These are phyloP conservation scores for Acanthoscelides obtectus DNA, from an alignment of 2,888 invertebrate species.

Conservation along the genomic window DNA sequence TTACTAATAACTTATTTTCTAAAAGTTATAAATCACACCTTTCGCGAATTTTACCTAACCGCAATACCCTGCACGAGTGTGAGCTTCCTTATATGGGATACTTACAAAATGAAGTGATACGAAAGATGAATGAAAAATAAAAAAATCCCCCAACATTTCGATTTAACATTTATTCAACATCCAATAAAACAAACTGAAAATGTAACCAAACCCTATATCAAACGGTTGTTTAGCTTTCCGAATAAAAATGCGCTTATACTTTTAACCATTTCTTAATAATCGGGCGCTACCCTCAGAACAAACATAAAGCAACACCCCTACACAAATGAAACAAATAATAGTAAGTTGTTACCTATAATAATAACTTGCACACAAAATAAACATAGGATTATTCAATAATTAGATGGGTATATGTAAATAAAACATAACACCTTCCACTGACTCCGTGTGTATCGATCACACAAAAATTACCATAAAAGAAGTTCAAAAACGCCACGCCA, in stretches of 20 bases:
- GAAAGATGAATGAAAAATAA: not conserved
- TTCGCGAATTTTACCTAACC: too few relatives aligned
- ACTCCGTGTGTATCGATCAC: not conserved
- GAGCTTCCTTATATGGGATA: too few relatives aligned
- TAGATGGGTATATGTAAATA: not conserved
- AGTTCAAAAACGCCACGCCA: not conserved
- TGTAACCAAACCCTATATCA: not conserved
- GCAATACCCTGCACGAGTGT: too few relatives aligned
- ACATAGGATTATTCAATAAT: conserved; percentile 34
- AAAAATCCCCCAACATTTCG: not conserved
- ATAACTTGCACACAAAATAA: conserved; percentile 43
- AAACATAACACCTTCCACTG: not conserved
- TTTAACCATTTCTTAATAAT: not conserved
- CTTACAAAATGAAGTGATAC: not conserved
- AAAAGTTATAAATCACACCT: too few relatives aligned
- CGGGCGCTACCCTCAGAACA: conserved; percentile 8
- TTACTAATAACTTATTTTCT: too few relatives aligned
- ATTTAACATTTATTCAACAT: not conserved
- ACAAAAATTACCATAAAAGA: not conserved
- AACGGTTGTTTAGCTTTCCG: not conserved
- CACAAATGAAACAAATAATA: conserved; percentile 35
- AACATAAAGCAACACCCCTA: conserved; percentile 41
- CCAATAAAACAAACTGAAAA: not conserved
- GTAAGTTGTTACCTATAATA: conserved; percentile 33
- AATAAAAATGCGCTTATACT: not conserved